phyloP scores from a whole-genome alignment of 2,797 vertebrate genomes.

The Gastrophryne carolinensis region DNA sequence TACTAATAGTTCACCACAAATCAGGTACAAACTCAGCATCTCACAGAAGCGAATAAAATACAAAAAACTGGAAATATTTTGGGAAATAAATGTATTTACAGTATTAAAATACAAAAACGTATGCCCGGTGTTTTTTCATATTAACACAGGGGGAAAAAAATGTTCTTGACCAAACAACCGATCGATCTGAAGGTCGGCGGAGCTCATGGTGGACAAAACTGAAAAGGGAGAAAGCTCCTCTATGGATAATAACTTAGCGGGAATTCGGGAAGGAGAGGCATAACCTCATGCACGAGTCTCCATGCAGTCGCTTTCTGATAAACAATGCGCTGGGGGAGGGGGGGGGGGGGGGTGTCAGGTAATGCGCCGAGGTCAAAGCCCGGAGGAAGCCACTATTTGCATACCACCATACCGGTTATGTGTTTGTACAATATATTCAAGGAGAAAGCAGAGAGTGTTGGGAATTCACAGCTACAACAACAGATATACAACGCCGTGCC shows the following conservation, averaged over 20 bases:
- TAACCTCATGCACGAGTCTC: constrained; percentile 7
- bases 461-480: constrained; percentile 7
- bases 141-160: constrained; percentile 50
- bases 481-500: background rate
- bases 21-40: too few relatives aligned
- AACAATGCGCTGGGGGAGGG: background rate
- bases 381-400: background rate
- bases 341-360: too few relatives aligned
- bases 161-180: constrained; percentile 38
- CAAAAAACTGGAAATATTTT: constrained; percentile 32
- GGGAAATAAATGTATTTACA: constrained; percentile 55
- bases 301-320: constrained; percentile 13
- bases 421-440: constrained; percentile 15
- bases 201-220: background rate
- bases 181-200: background rate
- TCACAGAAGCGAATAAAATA: background rate
- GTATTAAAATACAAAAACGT: constrained; percentile 54
- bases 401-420: background rate
- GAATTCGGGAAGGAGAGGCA: background rate
- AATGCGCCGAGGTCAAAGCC: background rate
- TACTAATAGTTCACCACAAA: too few relatives aligned
- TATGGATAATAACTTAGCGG: background rate
- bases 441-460: background rate
- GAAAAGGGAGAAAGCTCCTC: background rate
- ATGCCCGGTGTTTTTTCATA: constrained; percentile 34